Evolutionary conservation across 2,113 vertebrate genomes (phyloP), one percentile per base, ranked within the genome.

Genomic region (Trematomus loennbergii): DNA sequence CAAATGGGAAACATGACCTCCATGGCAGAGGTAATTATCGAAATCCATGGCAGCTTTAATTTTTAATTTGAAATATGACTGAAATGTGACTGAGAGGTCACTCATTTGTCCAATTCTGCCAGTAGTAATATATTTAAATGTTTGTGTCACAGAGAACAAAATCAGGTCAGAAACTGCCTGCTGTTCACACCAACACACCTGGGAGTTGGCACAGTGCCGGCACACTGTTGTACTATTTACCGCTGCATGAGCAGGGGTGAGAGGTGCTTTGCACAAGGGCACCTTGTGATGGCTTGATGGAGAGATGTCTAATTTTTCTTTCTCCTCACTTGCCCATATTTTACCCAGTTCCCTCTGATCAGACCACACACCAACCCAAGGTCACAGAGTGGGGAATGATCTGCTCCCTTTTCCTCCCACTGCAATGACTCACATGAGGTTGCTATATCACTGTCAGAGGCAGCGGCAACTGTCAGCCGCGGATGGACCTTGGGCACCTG

Each of bases 401-500:
- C 72, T 49, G 84, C 85, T 71, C 80, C 76, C 48, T 45, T 81
- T 63, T 82, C 72, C 74, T 55, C 2, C 73, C 48, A 13, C 85
- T 78, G 86, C 90, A 87, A 16, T 79, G 88, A 89, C 83, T 92
- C 87, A 85, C 73, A 86, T 81, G 66, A 85, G 86, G 74, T 65
- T 77, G 82, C 84, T 91, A 25, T 74, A 87, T 91, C 88, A 88
- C 81, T 86, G 85, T 91, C 92, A 86, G 72, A 59, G 36, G 85
- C 84, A 12, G 82, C 63, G 36, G 85, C 84, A 10, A 79, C 86
- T 75, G 81, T 66, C 81, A 72, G 82, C 18, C 29, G 43, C 16
- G 71, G 61, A 46, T 73, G 89, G 84, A 92, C 89, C 85, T 85
- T 77, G 87, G 88, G 82, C 86, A 88, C 83, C 86, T 91, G 89